These are phyloP conservation scores for Morelia viridis DNA, from an alignment of 2,797 vertebrate genomes.

Conservation along the genomic window DNA sequence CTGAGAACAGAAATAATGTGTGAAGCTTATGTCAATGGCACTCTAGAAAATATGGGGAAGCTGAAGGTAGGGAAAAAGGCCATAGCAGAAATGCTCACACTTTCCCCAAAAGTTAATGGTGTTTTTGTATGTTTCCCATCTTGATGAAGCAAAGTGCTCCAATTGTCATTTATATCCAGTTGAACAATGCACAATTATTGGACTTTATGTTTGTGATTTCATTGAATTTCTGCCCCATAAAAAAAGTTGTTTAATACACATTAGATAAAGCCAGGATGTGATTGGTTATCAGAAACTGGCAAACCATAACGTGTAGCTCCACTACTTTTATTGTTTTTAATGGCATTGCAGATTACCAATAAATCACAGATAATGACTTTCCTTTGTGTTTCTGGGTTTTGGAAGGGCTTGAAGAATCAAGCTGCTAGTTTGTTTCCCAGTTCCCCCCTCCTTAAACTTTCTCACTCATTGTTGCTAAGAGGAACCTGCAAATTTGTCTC, in stretches of 20 bases:
- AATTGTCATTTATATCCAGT: not conserved
- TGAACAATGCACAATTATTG: not conserved
- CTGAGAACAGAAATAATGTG: not conserved
- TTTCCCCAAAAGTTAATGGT: not conserved
- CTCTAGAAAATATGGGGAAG: not conserved
- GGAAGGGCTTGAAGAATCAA: not conserved
- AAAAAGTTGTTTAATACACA: not conserved
- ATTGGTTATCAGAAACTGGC: not conserved
- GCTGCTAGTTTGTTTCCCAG: not conserved
- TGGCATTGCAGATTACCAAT: not conserved
- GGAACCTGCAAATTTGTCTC: not conserved
- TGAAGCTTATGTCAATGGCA: not conserved
- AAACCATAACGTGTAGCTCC: not conserved
- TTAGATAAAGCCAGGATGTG: not conserved
- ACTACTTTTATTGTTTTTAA: not conserved
- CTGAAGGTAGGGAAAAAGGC: not conserved
- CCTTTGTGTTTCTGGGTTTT: not conserved
- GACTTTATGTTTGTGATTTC: not conserved
- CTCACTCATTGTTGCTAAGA: not conserved
- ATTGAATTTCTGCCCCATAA: not conserved
- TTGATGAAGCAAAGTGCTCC: not conserved
- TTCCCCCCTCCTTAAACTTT: not conserved
- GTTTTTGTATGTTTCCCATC: not conserved
- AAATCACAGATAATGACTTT: not conserved
- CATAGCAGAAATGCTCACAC: not conserved